Conservation (phyloP, 2,888 invertebrate genomes). For the Scelioninae gen. 1 region DNA sequence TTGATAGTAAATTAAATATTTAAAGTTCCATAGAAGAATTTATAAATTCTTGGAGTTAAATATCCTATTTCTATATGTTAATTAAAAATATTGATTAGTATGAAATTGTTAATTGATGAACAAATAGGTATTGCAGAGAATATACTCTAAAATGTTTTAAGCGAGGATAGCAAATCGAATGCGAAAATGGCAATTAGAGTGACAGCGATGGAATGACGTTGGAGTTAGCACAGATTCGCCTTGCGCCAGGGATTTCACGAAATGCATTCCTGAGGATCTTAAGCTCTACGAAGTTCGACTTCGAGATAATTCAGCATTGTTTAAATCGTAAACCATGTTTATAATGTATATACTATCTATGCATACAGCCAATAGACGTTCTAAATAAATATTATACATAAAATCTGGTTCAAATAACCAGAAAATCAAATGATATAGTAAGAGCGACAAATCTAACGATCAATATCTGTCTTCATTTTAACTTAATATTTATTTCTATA, state of each 20-base stretch:
- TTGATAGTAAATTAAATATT: no score
- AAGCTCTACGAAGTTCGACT: constrained; percentile 12
- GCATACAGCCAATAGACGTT: neutral
- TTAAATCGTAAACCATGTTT: constrained; percentile 14
- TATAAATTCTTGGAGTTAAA: no score
- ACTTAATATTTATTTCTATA: no score
- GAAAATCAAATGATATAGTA: no score
- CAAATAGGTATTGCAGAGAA: constrained; percentile 2
- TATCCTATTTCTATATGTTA: no score
- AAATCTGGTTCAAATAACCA: no score
- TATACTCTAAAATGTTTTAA: no score
- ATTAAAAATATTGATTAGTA: neutral
- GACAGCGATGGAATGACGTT: constrained; percentile 33
- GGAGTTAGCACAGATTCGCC: constrained; percentile 24
- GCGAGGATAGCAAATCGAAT: constrained; percentile 4
- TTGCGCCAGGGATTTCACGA: constrained; percentile 27
- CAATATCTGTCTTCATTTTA: no score
- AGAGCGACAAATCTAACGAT: no score
- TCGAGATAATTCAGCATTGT: constrained; percentile 26
- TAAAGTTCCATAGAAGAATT: no score
- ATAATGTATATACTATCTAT: neutral
- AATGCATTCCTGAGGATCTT: constrained; percentile 26
- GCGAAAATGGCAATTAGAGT: constrained; percentile 22
- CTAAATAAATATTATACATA: no score
- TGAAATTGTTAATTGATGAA: neutral